These are phyloP conservation scores for Dione vanillae DNA, from an alignment of 2,888 invertebrate genomes.

Conservation along the genomic window DNA sequence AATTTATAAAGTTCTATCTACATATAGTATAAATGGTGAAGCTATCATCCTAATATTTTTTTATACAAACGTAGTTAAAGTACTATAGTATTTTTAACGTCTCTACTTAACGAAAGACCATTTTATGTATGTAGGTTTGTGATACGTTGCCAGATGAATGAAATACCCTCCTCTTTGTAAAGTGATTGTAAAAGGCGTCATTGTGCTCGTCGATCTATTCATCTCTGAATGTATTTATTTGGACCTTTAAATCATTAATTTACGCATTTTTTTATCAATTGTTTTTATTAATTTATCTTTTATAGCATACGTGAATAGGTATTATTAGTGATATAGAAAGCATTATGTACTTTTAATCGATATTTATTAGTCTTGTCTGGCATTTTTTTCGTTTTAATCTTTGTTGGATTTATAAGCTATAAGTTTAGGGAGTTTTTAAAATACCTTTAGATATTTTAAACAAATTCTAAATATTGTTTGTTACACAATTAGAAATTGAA, in stretches of 20 bases:
- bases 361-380: not conserved
- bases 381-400: no score
- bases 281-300: not conserved
- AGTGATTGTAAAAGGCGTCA: slow-evolving; percentile 23
- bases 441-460: no score
- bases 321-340: not conserved
- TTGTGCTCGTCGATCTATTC: not conserved
- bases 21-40: no score
- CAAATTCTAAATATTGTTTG: no score
- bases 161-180: slow-evolving; percentile 20
- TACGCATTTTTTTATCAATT: not conserved
- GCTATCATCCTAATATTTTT: no score
- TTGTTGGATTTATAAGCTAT: no score
- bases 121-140: not conserved
- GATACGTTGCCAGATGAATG: not conserved
- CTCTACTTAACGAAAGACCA: not conserved
- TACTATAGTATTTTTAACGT: no score
- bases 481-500: no score
- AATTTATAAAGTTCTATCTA: no score
- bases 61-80: no score
- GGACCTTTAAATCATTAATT: not conserved
- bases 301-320: not conserved
- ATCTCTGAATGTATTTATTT: not conserved
- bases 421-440: no score
- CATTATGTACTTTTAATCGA: not conserved